A percentile compares a stretch with the other conserved stretches of the same genome.
These are phyloP conservation scores for Umimayanthus kanabou DNA, from an alignment of 92 coral and sea anemone species.

Conservation along the genomic window DNA sequence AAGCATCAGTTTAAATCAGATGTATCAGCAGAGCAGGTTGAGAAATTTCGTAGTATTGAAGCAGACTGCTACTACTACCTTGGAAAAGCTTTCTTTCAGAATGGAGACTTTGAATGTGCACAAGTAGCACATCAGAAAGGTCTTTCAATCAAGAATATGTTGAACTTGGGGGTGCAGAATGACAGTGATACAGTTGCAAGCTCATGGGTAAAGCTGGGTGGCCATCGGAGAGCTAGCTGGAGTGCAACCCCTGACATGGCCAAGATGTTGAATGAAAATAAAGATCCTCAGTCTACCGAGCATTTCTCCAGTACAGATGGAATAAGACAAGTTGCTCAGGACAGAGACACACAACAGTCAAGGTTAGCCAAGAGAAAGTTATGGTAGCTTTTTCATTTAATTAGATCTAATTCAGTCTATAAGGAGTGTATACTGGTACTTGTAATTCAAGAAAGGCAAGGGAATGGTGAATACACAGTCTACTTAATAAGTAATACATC, in stretches of 20 bases:
- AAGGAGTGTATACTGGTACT: too few species aligned
- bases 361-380: neutral
- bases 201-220: too few species aligned
- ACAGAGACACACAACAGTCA: neutral
- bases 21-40: neutral
- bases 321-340: neutral
- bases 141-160: neutral
- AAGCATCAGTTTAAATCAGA: neutral
- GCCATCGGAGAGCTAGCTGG: conserved; percentile 8
- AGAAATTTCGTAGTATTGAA: neutral
- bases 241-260: neutral
- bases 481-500: too few species aligned
- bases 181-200: neutral
- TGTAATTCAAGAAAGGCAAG: too few species aligned
- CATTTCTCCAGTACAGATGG: neutral
- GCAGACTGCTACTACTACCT: conserved; percentile 31
- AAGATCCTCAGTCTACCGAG: neutral
- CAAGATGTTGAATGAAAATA: neutral
- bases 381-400: too few species aligned
- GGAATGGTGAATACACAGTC: too few species aligned
- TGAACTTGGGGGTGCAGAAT: neutral
- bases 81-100: conserved; percentile 5
- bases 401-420: neutral
- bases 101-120: neutral
- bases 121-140: neutral